These are phyloP conservation scores for Coregonus sp. DNA, from an alignment of 2,797 vertebrate species.

Conservation along the genomic window DNA sequence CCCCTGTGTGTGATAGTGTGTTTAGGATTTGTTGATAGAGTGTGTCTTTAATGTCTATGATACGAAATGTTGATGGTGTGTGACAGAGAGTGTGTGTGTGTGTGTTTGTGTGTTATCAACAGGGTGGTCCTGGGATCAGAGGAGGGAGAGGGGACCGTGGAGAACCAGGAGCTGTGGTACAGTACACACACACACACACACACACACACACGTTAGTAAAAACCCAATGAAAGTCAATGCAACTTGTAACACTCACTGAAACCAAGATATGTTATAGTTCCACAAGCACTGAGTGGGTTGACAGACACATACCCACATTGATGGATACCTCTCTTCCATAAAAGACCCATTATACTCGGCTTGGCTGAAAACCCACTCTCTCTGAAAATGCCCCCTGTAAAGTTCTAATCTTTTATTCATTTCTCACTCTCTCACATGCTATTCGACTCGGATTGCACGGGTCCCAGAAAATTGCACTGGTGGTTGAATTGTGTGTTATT, in stretches of 20 bases:
- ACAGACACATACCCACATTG: background rate
- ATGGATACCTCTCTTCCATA: background rate
- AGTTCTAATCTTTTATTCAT: slow-evolving; percentile 3
- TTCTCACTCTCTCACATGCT: background rate
- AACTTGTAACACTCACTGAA: background rate
- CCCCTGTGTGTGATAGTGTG: background rate
- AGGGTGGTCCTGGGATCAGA: slow-evolving; percentile 92
- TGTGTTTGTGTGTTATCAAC: slow-evolving; percentile 38
- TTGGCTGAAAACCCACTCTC: background rate
- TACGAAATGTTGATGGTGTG: background rate
- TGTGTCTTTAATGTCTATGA: background rate
- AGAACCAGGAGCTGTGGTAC: slow-evolving; percentile 84
- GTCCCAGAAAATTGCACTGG: background rate
- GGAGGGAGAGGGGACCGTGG: slow-evolving; percentile 91
- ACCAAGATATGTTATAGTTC: background rate
- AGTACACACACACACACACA: slow-evolving; percentile 11
- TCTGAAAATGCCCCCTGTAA: background rate
- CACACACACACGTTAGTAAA: slow-evolving; percentile 14
- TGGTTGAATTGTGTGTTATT: background rate
- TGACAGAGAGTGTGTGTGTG: slow-evolving; percentile 13
- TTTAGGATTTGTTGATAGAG: background rate
- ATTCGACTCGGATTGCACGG: background rate
- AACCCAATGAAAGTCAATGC: background rate
- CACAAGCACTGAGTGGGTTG: background rate
- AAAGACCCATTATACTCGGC: background rate